Base-by-base conservation (phyloP, 2,888 invertebrate genomes). In the Eristalinus aeneus region DNA sequence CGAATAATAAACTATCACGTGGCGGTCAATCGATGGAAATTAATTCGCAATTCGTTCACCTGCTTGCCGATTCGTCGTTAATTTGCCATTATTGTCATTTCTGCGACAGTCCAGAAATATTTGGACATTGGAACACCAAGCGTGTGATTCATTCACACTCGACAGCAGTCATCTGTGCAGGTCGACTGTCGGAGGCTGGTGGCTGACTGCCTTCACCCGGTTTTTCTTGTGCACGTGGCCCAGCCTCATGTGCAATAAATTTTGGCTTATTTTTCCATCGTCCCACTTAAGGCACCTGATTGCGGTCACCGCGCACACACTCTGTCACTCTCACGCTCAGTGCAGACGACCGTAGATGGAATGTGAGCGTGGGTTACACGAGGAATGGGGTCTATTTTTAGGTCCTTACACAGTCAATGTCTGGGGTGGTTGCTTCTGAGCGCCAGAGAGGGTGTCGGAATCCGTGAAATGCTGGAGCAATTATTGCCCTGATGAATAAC, bases 211-310 rank as follows among this genome's bases (percentile, higher is more conserved):
- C 79, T 83, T 74, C 74, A 79, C 68, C 74, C 74, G 65, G 69
- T 61, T 65, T 34, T 61, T 34, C 61, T 83, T 16, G 27, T 72
- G 68, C 76, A 80, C 80, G 71, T 64, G 74, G 54, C 64, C 54
- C 6, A 46, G 12, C 58, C 11, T 20, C 16, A 36, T 74, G 69
- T 65, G 73, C 79, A 74, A 71, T 84, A 79, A 78, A 82, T 72
- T 68, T 46, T 46, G 72, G 71, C 61, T 60, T 54, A 31, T 63
- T 27, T 65, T 75, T 67, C 12, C 61, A 54, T 20, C 79, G 79
- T 71, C 74, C 74, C 65, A 78, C 71, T 75, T 67, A 79, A 67
- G 16, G 46, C 83, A 84, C 72, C 73, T 72, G 72, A 80, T 63
- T 84, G 77, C 31, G 75, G 80, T 79, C 61, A 80, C 27, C 60